Evolutionary conservation across 2,797 vertebrate genomes (phyloP).

Genomic region (Enteromius viviparus): DNA sequence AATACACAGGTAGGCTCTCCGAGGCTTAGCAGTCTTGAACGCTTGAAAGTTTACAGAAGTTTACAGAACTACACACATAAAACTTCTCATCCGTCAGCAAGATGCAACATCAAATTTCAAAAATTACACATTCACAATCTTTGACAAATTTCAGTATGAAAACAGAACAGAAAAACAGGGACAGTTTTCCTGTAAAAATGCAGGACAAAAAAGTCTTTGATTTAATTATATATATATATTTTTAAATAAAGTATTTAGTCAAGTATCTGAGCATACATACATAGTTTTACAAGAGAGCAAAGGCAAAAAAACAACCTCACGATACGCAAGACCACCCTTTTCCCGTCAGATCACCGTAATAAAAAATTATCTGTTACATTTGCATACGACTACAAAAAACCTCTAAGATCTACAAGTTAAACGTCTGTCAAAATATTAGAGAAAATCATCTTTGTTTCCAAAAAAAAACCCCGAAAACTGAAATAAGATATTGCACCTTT

Average conservation of each 20-base stretch:
- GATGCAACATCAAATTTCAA: conserved; percentile 89
- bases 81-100: conserved; percentile 88
- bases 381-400: conserved; percentile 71
- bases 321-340: conserved; percentile 79
- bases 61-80: conserved; percentile 76
- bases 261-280: conserved; percentile 86
- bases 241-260: conserved; percentile 99
- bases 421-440: conserved; percentile 83
- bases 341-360: conserved; percentile 80
- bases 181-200: conserved; percentile 86
- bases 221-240: conserved; percentile 75
- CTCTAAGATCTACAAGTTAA: conserved; percentile 83
- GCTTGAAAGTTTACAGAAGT: conserved; percentile 59
- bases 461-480: conserved; percentile 69
- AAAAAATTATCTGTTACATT: conserved; percentile 82
- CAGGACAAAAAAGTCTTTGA: conserved; percentile 72
- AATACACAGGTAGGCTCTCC: conserved; percentile 82
- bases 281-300: conserved; percentile 86
- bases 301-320: conserved; percentile 72
- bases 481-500: conserved; percentile 90
- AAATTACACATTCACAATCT: conserved; percentile 82
- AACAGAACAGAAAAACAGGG: conserved; percentile 85
- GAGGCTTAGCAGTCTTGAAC: conserved; percentile 85
- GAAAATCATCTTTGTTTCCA: conserved; percentile 84
- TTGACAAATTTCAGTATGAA: conserved; percentile 86